phyloP scores from a whole-genome alignment of 2,797 vertebrate genomes.

The Threskiornis aethiopicus region DNA sequence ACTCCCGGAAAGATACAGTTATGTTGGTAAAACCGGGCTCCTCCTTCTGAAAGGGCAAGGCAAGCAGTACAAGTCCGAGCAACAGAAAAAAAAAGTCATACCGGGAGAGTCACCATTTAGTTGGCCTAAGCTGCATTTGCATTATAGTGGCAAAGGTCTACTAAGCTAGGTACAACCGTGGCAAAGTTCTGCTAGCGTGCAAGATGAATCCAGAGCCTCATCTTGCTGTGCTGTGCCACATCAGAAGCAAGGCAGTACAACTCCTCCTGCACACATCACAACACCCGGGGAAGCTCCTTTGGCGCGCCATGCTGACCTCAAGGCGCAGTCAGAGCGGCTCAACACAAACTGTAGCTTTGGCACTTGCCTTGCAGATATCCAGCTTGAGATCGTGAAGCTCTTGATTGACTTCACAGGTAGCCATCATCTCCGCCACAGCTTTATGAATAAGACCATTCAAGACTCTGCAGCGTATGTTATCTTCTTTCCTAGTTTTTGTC shows the following conservation, averaged over 20 bases:
- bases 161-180: neutral
- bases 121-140: neutral
- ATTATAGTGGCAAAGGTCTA: neutral
- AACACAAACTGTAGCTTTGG: neutral
- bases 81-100: neutral
- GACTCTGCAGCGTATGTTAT: constrained; percentile 70
- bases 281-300: neutral
- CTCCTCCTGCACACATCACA: neutral
- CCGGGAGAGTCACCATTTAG: neutral
- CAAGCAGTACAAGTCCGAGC: neutral
- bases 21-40: neutral
- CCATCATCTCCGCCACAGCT: constrained; percentile 74
- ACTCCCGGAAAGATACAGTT: neutral
- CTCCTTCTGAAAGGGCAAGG: neutral
- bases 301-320: accelerated
- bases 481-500: constrained; percentile 70
- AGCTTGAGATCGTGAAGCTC: constrained; percentile 74
- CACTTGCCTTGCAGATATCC: constrained; percentile 77
- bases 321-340: accelerated
- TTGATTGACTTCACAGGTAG: constrained; percentile 76
- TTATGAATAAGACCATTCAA: constrained; percentile 79
- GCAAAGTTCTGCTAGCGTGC: neutral
- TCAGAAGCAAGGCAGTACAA: neutral
- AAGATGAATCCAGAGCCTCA: neutral
- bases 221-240: neutral